Conservation (phyloP, 2,888 invertebrate species). For the Rapana venosa region DNA sequence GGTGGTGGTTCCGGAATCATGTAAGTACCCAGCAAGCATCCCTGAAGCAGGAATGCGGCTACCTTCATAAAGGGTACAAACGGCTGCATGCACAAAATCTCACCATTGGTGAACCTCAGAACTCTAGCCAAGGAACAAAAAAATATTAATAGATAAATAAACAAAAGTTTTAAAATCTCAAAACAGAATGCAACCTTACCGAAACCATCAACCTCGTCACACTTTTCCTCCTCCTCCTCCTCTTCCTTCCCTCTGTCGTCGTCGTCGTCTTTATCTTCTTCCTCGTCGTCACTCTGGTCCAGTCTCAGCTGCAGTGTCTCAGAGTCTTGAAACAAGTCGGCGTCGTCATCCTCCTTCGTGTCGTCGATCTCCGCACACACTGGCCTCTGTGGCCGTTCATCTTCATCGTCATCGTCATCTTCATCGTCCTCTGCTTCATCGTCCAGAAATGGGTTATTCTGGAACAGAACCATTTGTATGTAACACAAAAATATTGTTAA, state of each 20-base stretch:
- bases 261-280: conserved; percentile 49
- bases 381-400: conserved; percentile 50
- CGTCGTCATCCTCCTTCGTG: conserved; percentile 62
- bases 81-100: too few relatives aligned
- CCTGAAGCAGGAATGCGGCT: too few relatives aligned
- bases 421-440: conserved; percentile 80
- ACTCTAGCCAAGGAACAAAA: too few relatives aligned
- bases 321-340: conserved; percentile 40
- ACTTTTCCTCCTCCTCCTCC: neutral
- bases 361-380: conserved; percentile 58
- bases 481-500: too few relatives aligned
- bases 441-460: conserved; percentile 78
- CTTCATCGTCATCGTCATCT: conserved; percentile 61
- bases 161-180: too few relatives aligned
- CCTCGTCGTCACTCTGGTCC: conserved; percentile 67
- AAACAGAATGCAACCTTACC: neutral
- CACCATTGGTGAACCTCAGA: too few relatives aligned
- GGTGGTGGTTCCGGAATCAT: too few relatives aligned
- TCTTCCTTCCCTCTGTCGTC: neutral
- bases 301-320: conserved; percentile 59
- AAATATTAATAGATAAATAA: too few relatives aligned
- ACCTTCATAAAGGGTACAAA: too few relatives aligned
- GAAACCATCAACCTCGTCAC: neutral
- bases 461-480: neutral
- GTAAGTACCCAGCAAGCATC: too few relatives aligned